Conservation (phyloP, 2,797 vertebrate species). For the Leptatherina wallacei region DNA sequence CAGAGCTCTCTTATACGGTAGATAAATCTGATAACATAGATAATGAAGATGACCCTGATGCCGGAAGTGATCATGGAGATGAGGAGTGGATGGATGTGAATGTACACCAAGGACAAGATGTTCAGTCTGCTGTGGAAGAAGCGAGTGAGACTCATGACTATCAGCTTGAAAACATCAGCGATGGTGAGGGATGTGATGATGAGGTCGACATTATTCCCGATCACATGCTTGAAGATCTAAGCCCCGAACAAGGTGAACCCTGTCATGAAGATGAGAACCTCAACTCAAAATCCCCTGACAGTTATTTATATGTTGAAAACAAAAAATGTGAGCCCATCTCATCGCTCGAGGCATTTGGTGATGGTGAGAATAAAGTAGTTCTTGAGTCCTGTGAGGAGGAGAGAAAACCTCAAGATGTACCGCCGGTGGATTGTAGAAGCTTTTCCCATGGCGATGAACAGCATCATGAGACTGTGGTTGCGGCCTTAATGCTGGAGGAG, state of each 20-base stretch:
- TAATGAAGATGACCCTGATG: not conserved
- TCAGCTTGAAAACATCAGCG: not conserved
- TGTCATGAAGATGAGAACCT: not conserved
- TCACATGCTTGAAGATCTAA: not conserved
- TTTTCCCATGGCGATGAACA: slow-evolving; percentile 21
- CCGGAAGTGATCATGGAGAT: not conserved
- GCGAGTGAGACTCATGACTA: not conserved
- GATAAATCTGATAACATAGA: not conserved
- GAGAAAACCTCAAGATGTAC: slow-evolving; percentile 37
- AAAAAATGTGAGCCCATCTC: slow-evolving; percentile 4
- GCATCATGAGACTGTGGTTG: slow-evolving; percentile 53
- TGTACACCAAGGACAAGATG: slow-evolving; percentile 5
- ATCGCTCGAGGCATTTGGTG: slow-evolving; percentile 12
- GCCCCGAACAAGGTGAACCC: not conserved
- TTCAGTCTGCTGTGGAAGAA: not conserved
- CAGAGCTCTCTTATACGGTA: not conserved
- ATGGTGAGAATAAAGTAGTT: slow-evolving; percentile 24
- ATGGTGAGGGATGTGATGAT: slow-evolving; percentile 1
- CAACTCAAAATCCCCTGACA: not conserved
- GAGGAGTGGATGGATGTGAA: not conserved
- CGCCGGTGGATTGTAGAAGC: not conserved
- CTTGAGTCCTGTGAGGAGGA: slow-evolving; percentile 42
- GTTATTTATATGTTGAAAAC: slow-evolving; percentile 24
- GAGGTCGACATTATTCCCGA: not conserved
- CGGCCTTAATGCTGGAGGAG: slow-evolving; percentile 17